Evolutionary conservation across 2,888 invertebrate species (phyloP).

Genomic region (Charanyca ferruginea): DNA sequence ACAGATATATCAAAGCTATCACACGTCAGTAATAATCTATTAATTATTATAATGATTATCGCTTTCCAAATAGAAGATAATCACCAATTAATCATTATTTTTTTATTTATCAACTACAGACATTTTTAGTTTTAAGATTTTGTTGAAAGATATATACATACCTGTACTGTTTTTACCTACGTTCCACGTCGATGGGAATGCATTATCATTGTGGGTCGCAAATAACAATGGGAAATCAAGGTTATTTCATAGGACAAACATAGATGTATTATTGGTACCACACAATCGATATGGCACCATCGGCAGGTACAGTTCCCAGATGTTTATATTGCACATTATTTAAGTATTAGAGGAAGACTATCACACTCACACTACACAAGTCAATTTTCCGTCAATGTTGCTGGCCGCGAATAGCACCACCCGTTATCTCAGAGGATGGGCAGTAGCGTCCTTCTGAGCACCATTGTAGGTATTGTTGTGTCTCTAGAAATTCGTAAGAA

Average conservation of each 20-base stretch:
- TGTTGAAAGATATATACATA: constrained; percentile 9
- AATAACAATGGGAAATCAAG: not conserved
- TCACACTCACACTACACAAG: too few relatives aligned
- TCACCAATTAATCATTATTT: constrained; percentile 37
- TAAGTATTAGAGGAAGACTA: too few relatives aligned
- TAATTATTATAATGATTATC: constrained; percentile 22
- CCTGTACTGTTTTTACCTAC: not conserved
- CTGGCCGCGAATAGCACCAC: too few relatives aligned
- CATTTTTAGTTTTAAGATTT: constrained; percentile 13
- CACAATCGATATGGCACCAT: too few relatives aligned
- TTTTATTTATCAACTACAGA: constrained; percentile 9
- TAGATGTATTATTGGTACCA: too few relatives aligned
- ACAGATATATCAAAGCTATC: constrained; percentile 1
- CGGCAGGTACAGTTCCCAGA: too few relatives aligned
- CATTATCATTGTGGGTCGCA: not conserved
- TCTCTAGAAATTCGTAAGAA: constrained; percentile 14
- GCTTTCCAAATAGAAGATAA: constrained; percentile 28
- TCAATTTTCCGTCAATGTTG: too few relatives aligned
- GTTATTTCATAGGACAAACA: not conserved
- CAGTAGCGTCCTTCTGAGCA: too few relatives aligned
- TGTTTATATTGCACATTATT: too few relatives aligned
- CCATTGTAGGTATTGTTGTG: constrained; percentile 4
- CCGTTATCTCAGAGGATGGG: too few relatives aligned
- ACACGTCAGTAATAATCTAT: constrained; percentile 19
- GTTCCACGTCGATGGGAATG: not conserved